A percentile compares a stretch with the other conserved stretches of the same genome.
Evolutionary conservation across 2,797 vertebrate species (phyloP).

Genomic region (Myripristis murdjan): DNA sequence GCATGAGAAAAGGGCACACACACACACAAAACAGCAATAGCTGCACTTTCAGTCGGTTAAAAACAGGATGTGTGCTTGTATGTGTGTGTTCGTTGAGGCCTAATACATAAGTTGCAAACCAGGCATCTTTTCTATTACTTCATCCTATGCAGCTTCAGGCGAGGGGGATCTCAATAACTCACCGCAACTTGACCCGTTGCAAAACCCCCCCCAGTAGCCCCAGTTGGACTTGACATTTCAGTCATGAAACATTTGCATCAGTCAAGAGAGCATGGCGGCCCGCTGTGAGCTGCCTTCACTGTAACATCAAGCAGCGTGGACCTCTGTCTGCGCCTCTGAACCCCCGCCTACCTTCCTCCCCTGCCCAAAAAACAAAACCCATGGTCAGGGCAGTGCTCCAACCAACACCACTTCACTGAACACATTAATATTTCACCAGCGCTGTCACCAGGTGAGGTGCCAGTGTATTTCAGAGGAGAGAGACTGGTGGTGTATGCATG

Average conservation of each 20-base stretch:
- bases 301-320: slow-evolving; percentile 27
- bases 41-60: slow-evolving; percentile 72
- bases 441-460: slow-evolving; percentile 65
- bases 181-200: slow-evolving; percentile 42
- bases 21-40: slow-evolving; percentile 55
- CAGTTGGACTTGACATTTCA: slow-evolving; percentile 38
- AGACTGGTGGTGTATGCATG: slow-evolving; percentile 8
- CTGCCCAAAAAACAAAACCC: slow-evolving; percentile 65
- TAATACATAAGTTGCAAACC: slow-evolving; percentile 47
- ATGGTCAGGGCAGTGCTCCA: slow-evolving; percentile 68
- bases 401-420: slow-evolving; percentile 68
- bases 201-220: slow-evolving; percentile 23
- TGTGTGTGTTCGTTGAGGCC: slow-evolving; percentile 38
- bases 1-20: slow-evolving; percentile 28
- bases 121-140: slow-evolving; percentile 48
- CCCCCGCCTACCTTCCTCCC: slow-evolving; percentile 47
- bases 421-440: slow-evolving; percentile 75
- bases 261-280: slow-evolving; percentile 9
- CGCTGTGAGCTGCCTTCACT: slow-evolving; percentile 15
- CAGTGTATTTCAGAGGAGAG: slow-evolving; percentile 24
- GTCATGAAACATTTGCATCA: slow-evolving; percentile 49
- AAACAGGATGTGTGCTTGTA: slow-evolving; percentile 32
- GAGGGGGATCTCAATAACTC: slow-evolving; percentile 50
- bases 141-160: slow-evolving; percentile 49
- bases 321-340: slow-evolving; percentile 48